Evolutionary conservation across 2,888 invertebrate genomes (phyloP).

Genomic region (Andrena flavipes): DNA sequence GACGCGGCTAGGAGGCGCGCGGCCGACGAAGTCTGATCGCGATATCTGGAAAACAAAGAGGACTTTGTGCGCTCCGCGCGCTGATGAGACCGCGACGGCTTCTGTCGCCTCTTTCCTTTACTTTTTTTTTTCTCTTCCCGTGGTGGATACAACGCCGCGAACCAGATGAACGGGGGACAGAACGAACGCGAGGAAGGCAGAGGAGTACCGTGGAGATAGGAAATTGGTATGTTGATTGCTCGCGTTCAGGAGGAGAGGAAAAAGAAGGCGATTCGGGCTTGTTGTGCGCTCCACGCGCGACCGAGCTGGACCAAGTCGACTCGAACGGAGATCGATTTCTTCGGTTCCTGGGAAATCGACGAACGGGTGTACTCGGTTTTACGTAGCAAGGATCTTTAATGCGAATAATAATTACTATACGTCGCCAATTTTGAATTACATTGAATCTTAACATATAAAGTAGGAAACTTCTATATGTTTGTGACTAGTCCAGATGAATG

Average conservation of each 20-base stretch:
- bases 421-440: too few species aligned
- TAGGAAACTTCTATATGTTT: too few species aligned
- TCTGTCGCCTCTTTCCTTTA: slow-evolving; percentile 30
- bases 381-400: not conserved
- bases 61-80: slow-evolving; percentile 61
- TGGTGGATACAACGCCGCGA: slow-evolving; percentile 19
- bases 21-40: slow-evolving; percentile 56
- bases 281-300: slow-evolving; percentile 34
- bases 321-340: slow-evolving; percentile 8
- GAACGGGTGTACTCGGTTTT: not conserved
- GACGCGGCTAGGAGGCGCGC: slow-evolving; percentile 62
- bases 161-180: not conserved
- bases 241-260: slow-evolving; percentile 23
- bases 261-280: slow-evolving; percentile 29
- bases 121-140: not conserved
- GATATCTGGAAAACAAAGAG: slow-evolving; percentile 69
- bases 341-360: slow-evolving; percentile 34
- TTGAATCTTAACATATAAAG: too few species aligned
- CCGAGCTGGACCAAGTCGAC: slow-evolving; percentile 2
- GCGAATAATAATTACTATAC: too few species aligned
- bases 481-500: too few species aligned
- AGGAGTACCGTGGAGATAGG: slow-evolving; percentile 46
- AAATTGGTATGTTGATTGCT: slow-evolving; percentile 67
- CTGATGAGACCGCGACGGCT: slow-evolving; percentile 66
- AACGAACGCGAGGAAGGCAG: slow-evolving; percentile 34